Evolutionary conservation across 23 tunicate genomes (phyloP).

Genomic region (Corella eumyota): DNA sequence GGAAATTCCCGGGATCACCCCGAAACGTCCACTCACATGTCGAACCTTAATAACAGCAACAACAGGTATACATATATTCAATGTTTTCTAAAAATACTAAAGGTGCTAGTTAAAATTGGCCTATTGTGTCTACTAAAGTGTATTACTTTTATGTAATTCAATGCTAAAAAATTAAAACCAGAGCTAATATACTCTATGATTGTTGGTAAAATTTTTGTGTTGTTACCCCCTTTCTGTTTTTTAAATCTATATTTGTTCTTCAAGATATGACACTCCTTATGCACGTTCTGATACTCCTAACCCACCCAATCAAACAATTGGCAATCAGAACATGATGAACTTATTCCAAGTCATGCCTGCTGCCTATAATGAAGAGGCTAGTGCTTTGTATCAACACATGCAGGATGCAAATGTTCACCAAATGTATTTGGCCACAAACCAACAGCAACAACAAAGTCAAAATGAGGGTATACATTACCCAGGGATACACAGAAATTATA

Average conservation of each 20-base stretch:
- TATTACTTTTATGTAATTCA: too few species aligned
- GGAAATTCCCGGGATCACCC: neutral
- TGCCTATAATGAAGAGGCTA: conserved; percentile 2
- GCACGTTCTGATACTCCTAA: conserved; percentile 5
- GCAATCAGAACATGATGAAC: conserved; percentile 5
- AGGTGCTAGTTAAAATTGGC: neutral
- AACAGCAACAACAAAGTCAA: conserved; percentile 6
- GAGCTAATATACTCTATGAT: too few species aligned
- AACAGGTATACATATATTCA: conserved; percentile 20
- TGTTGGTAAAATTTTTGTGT: too few species aligned
- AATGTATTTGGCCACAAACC: conserved; percentile 6
- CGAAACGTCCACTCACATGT: conserved; percentile 6
- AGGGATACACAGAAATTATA: too few species aligned
- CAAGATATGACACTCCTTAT: conserved; percentile 19
- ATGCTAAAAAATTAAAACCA: too few species aligned
- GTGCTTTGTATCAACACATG: neutral
- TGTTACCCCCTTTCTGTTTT: neutral
- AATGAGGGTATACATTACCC: conserved; percentile 1
- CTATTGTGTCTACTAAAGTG: too few species aligned
- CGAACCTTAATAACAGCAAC: conserved; percentile 40
- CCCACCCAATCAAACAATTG: conserved; percentile 24
- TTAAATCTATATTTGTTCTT: conserved; percentile 4
- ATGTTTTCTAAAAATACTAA: neutral
- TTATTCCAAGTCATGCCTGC: neutral
- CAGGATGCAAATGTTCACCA: conserved; percentile 2